These are phyloP conservation scores for Orchestes rusci DNA, from an alignment of 2,888 invertebrate genomes.

Conservation along the genomic window DNA sequence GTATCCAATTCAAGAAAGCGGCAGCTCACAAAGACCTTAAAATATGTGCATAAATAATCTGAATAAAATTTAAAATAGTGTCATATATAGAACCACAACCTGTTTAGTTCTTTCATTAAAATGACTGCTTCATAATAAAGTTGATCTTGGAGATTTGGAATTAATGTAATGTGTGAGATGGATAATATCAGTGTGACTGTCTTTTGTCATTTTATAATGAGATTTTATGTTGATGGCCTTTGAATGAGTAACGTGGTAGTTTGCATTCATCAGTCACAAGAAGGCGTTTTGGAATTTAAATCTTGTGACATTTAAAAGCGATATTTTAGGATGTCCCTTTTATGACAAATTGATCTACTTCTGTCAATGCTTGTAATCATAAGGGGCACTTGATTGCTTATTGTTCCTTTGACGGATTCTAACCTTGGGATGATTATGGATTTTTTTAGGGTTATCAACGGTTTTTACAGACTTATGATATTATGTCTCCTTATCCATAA, in stretches of 20 bases:
- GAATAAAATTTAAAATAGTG: slow-evolving; percentile 38
- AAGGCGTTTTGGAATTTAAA: neutral
- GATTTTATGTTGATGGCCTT: slow-evolving; percentile 24
- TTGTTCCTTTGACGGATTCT: too few species aligned
- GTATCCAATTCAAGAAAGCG: slow-evolving; percentile 35
- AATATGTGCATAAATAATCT: slow-evolving; percentile 39
- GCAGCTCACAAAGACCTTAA: slow-evolving; percentile 36
- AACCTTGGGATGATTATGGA: too few species aligned
- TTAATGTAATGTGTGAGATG: slow-evolving; percentile 24
- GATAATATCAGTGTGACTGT: slow-evolving; percentile 26
- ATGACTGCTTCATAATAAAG: slow-evolving; percentile 33
- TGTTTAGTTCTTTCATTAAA: slow-evolving; percentile 34
- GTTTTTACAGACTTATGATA: too few species aligned
- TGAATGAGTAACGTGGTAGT: slow-evolving; percentile 32
- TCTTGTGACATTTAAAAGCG: neutral
- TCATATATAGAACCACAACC: slow-evolving; percentile 35
- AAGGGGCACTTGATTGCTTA: too few species aligned
- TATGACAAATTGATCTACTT: too few species aligned
- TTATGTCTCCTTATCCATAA: too few species aligned
- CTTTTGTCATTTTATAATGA: slow-evolving; percentile 28
- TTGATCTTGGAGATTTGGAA: too few species aligned
- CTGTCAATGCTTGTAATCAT: too few species aligned
- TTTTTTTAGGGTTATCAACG: too few species aligned
- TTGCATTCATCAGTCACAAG: slow-evolving; percentile 3
- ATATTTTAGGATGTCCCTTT: too few species aligned